Evolutionary conservation across 2,113 vertebrate species (phyloP), one percentile per base, ranked within the genome.

Genomic region (Platysteira castanea): DNA sequence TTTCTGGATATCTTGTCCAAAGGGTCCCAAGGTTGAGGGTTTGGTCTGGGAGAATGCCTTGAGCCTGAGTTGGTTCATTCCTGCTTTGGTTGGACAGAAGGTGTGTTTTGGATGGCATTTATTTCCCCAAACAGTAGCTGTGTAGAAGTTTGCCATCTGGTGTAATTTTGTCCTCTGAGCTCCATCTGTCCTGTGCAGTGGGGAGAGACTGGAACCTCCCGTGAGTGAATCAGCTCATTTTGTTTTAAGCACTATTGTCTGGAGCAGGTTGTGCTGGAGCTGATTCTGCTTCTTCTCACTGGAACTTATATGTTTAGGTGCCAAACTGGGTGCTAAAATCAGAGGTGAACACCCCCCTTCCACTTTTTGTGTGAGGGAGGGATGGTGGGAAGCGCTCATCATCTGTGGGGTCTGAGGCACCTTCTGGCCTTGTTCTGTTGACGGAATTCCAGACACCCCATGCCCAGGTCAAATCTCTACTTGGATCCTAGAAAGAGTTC

Each of bases 71-170:
- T 85, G 35, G 82, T 82, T 78, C 47, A 47, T 41, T 91, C 61
- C 11, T 87, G 57, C 84, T 57, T 42, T 30, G 50, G 47, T 30
- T 93, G 87, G 73, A 86, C 57, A 82, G 74, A 73, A 61, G 9
- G 1, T 3, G 2, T 91, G 63, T 90, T 95, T 94, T 90, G 63
- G 76, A 74, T 93, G 90, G 83, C 85, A 83, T 88, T 94, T 37
- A 41, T 85, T 90, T 90, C 35, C 59, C 68, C 50, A 49, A 78
- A 56, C 74, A 71, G 74, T 73, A 91, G 61, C 61, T 87, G 56
- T 82, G 56, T 75, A 59, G 81, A 94, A 88, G 54, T 95, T 97
- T 86, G 79, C 85, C 63, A 80, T 90, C 75, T 86, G 79, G 63
- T 96, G 33, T 88, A 54, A 88, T 92, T 93, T 69, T 87, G 79